phyloP scores from a whole-genome alignment of 2,888 invertebrate genomes.

The Diaperis boleti region DNA sequence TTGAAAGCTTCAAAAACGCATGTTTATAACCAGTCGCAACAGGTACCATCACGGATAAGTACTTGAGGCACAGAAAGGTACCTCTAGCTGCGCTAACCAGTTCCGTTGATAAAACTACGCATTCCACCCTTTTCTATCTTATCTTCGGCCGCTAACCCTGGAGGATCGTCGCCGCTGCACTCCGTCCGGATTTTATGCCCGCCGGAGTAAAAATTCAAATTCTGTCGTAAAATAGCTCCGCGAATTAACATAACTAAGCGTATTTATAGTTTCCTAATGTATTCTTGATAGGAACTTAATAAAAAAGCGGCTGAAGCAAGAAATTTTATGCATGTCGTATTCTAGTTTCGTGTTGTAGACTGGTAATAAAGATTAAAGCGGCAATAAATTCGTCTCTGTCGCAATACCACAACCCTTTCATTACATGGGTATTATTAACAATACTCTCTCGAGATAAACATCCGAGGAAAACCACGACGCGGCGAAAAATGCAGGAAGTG shows the following conservation, averaged over 20 bases:
- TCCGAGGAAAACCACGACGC: slow-evolving; percentile 25
- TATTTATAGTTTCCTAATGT: slow-evolving; percentile 39
- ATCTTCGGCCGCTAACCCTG: not conserved
- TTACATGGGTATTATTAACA: slow-evolving; percentile 43
- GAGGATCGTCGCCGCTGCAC: not conserved
- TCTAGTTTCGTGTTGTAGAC: slow-evolving; percentile 48
- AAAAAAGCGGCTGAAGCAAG: slow-evolving; percentile 37
- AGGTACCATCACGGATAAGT: too few species aligned
- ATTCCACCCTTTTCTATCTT: not conserved
- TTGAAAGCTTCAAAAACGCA: too few species aligned
- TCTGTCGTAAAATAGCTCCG: slow-evolving; percentile 27
- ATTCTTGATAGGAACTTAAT: slow-evolving; percentile 39
- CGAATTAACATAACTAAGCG: slow-evolving; percentile 34
- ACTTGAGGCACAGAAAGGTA: too few species aligned
- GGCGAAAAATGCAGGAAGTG: slow-evolving; percentile 30
- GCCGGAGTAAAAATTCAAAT: slow-evolving; percentile 33
- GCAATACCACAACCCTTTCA: slow-evolving; percentile 51
- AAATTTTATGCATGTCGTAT: slow-evolving; percentile 46
- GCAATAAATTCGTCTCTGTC: slow-evolving; percentile 54
- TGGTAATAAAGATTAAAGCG: slow-evolving; percentile 53
- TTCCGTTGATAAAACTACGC: not conserved
- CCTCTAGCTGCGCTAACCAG: too few species aligned
- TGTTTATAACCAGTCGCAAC: too few species aligned
- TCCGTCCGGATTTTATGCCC: slow-evolving; percentile 4
- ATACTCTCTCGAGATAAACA: slow-evolving; percentile 38